Evolutionary conservation across 2,888 invertebrate species (phyloP).

Genomic region (Dinocampus coccinellae): DNA sequence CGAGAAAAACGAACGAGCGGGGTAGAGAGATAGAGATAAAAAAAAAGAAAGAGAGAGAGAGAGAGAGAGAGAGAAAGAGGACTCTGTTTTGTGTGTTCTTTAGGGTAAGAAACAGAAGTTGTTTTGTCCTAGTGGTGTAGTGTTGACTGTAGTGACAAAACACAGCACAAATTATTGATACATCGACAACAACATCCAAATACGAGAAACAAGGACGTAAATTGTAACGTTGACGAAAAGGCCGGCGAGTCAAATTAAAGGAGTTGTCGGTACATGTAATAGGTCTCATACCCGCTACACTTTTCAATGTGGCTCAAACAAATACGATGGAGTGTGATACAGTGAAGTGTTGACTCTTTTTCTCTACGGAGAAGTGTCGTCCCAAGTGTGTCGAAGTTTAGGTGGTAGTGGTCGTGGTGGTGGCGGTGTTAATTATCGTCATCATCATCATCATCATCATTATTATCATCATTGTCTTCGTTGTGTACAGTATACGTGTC

Average conservation of each 20-base stretch:
- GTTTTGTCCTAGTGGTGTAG: neutral
- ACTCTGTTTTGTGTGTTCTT: neutral
- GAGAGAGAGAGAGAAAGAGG: neutral
- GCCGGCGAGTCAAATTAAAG: neutral
- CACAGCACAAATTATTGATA: too few species aligned
- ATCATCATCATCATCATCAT: too few species aligned
- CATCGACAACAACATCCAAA: too few species aligned
- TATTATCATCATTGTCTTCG: too few species aligned
- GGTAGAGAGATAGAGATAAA: constrained; percentile 12
- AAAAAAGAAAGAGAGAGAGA: neutral
- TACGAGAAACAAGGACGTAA: neutral
- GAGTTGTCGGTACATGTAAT: neutral
- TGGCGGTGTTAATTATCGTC: neutral
- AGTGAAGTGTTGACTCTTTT: constrained; percentile 47
- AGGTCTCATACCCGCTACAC: constrained; percentile 20
- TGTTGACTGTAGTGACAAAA: too few species aligned
- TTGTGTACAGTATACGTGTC: too few species aligned
- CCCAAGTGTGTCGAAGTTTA: constrained; percentile 1
- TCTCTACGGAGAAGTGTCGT: constrained; percentile 39
- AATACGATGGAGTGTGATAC: constrained; percentile 63
- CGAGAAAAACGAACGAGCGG: constrained; percentile 16
- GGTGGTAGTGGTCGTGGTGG: constrained; percentile 13
- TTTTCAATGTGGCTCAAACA: constrained; percentile 55
- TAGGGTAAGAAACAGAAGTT: neutral
- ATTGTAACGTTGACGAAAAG: neutral